Base-by-base conservation (phyloP, 2,888 invertebrate genomes). In the Drosophila kambysellisi region DNA sequence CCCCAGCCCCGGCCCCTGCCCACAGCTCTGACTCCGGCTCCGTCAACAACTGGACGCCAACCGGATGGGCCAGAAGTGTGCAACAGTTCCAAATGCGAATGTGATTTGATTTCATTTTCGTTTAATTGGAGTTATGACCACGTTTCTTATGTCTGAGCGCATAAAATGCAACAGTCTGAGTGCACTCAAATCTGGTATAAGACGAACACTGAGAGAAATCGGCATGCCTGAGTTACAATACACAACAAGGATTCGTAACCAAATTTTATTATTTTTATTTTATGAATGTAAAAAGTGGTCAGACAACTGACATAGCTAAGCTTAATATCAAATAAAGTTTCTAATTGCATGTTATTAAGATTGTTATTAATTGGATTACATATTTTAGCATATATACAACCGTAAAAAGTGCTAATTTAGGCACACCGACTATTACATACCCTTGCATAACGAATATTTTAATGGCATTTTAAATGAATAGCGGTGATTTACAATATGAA, bases 21-120 rank as follows among this genome's bases (percentile, higher is more conserved):
- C 53, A 62, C 30, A 17, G 39, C 60, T 12, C 25, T 48, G 52
- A 20, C 52, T 37, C 39, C 56, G 43, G 15, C 29, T n/a, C 41
- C 48, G 9, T 30, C 30, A 32, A 46, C 61, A 37, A 41, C 65
- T 62, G 62, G 39, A 50, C 58, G 64, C 48, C 58, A 76, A 88
- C 85, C 85, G 85, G 85, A 83, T 88, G 83, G 71, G 76, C 56
- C 54, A 75, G 72, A 70, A 81, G 79, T 72, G 79, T 70, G 75
- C 70, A 82, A 82, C 87, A 82, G 61, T 81, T 77, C 71, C 75
- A 81, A 72, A 81, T 81, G 65, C 75, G 82, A 74, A 81, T 79
- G 60, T 79, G 79, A 75, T 83, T 86, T 76, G 71, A 76, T 85
- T 86, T 88, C 79, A 88, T 85, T 82, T 83, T 81, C 29, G 76